Evolutionary conservation across 2,888 invertebrate species (phyloP), one percentile per base, ranked within the genome.

Genomic region (Drosophila mimica): DNA sequence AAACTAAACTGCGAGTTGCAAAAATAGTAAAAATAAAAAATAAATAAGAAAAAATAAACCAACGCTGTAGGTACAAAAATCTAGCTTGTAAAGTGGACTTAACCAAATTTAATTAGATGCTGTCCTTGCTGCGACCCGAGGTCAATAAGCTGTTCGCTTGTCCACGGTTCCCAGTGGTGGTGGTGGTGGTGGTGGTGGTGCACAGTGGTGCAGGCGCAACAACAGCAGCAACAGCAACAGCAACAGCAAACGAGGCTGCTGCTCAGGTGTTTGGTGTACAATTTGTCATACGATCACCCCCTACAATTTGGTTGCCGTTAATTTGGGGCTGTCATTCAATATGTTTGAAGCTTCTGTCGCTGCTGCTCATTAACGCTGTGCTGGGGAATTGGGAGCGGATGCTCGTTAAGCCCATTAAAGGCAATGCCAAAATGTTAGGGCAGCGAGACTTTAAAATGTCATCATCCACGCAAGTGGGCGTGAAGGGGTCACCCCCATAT

Each of bases 331-430:
- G 85, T 76, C 85, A 86, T 88, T 85, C 88, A 86, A 86, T 86
- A 85, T 77, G 83, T 76, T 81, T 85, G 76, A 74, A 64, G 53
- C 59, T 58, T 59, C 5, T 33, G 57, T 31, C 60, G 59, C 46
- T 38, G 60, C 51, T 63, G 59, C 77, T 77, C 76, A 76, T 76
- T 76, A 76, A 76, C 64, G 53, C 34, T 57, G 62, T 48, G 60
- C 58, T 52, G 64, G 52, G 57, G 64, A 77, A 73, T 83, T 68
- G 70, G 61, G 68, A 71, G 57, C 84, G 84, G 84, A 84, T 87
- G 84, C 84, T 84, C 73, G 87, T 84, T 84, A 84, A 84, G 80
- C 82, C 76, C 74, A 84, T 85, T 84, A 81, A 87, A 87, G 82
- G 70, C 76, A 74, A 70, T 81, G 81, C 67, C 67, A 66, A 67